Base-by-base conservation (phyloP, 2,113 vertebrate species). In the Stercorarius parasiticus region DNA sequence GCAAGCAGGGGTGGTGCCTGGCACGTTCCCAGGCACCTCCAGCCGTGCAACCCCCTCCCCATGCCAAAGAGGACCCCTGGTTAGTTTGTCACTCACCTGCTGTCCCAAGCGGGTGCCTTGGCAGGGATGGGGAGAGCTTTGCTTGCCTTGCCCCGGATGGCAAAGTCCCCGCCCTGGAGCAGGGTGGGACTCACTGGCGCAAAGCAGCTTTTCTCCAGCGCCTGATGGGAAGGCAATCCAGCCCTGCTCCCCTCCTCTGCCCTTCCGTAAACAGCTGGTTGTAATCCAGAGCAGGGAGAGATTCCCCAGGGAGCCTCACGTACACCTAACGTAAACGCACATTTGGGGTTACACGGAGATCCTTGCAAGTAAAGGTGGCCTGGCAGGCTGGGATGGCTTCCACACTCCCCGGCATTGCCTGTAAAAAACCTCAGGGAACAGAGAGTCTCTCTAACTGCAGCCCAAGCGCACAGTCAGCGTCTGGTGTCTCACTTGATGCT, bases 1-100 rank as follows among this genome's bases (percentile, higher is more conserved):
- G 19, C 19, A 3, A 49, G 38, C 11, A 0, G n/a, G 8, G 13
- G 21, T 0, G 4, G 56, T 3, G 13, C 62, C 15, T 6, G 87
- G 82, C 82, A 71, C 11, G 58, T 23, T 5, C 82, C 55, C 86
- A 0, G 52, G 43, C 65, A 10, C 47, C 82, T 40, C 27, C 10
- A 4, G 42, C 50, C 53, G 0, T 0, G 11, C 50, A 1, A 14
- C 38, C 62, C 62, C 71, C 23, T 59, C 47, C 86, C 84, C n/a
- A 0, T 0, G 72, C 42, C 90, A 4, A 20, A 43, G 29, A 22
- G 50, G 14, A 20, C 29, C 30, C 22, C 43, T 7, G 1, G 29
- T 1, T 7, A 11, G 4, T 19, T 0, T 9, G 69, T 72, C 55
- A 78, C 96, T 87, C 84, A 96, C 96, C 96, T 29, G 89, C 81